These are phyloP conservation scores for Margarornis squamiger DNA, from an alignment of 2,797 vertebrate genomes.

Conservation along the genomic window DNA sequence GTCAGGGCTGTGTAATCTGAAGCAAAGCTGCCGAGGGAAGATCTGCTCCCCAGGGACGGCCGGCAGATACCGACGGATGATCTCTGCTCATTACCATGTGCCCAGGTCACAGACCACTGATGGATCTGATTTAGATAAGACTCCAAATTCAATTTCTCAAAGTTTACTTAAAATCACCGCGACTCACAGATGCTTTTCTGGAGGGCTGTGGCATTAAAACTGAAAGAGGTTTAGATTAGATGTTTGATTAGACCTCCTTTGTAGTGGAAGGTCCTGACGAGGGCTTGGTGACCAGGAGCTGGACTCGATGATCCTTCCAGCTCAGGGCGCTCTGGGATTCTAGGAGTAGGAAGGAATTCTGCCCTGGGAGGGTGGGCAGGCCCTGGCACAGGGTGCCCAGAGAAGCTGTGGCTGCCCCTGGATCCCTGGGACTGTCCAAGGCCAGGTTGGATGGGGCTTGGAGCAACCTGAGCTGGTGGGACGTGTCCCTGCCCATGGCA, in stretches of 20 bases:
- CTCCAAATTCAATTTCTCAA: not conserved
- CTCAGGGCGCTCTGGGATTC: not conserved
- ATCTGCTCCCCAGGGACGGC: not conserved
- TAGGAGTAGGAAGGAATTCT: not conserved
- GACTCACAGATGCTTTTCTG: rapidly evolving
- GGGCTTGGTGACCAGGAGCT: not conserved
- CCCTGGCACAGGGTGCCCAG: not conserved
- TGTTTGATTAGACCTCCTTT: not conserved
- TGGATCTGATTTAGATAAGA: not conserved
- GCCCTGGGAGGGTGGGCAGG: rapidly evolving
- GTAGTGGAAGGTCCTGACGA: not conserved
- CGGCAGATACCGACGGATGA: not conserved
- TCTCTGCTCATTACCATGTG: not conserved
- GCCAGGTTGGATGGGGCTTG: not conserved
- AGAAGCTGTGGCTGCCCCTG: not conserved
- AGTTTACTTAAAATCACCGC: not conserved
- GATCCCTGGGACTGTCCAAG: not conserved
- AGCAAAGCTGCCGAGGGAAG: slow-evolving; percentile 2
- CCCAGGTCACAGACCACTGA: not conserved
- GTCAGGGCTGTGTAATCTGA: not conserved
- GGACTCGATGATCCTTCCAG: rapidly evolving
- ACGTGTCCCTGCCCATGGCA: not conserved
- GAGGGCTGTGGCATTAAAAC: not conserved
- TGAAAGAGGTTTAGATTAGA: not conserved
- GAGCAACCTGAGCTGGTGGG: rapidly evolving